Evolutionary conservation across 1,140 invertebrate species (phyloP), one percentile per base, ranked within the genome.

Genomic region (Scylla paramamosain): DNA sequence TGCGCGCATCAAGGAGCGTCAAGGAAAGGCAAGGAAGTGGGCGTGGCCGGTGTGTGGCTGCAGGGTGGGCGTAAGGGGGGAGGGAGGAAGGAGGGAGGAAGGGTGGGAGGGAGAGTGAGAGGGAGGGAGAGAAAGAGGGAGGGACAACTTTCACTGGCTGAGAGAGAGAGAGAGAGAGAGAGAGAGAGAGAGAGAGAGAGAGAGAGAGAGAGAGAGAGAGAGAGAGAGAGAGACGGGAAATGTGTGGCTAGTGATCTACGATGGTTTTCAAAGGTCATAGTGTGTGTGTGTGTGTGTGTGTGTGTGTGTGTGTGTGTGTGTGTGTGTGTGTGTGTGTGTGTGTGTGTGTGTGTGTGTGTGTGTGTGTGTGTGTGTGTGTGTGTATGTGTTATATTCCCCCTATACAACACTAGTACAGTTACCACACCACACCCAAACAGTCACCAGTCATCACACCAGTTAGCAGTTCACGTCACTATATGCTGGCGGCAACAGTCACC

Each of bases 251-350:
- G 52, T 59, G 52, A 59, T 59, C 52, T 59, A 59, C 16, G 16
- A 59, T 59, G 52, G 52, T 59, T 59, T 59, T 20, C 16, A 59
- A 59, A 59, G 52, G 52, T 59, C 52, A 59, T 59, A 59, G 12
- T 20, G 52, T 59, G 52, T 59, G 52, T 59, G 52, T 59, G 52
- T 59, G 52, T 59, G 52, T 59, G 52, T 59, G 52, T 59, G 52
- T 88, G 28, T 88, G 45, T 45, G 45, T 88, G 31, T n/a, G 87
- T 89, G 88, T 39, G 88, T 90, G 88, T 46, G 88, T 90, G 39
- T 90, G 88, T 39, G 39, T 90, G 88, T 90, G 88, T 90, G 39
- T 90, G 88, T 48, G 88, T 90, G 88, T 90, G 88, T 90, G 88
- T 90, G 39, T 90, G 88, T 90, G 39, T 90, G 88, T 90, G 16